Evolutionary conservation across 2,888 invertebrate species (phyloP).

Genomic region (Steromphala cineraria): DNA sequence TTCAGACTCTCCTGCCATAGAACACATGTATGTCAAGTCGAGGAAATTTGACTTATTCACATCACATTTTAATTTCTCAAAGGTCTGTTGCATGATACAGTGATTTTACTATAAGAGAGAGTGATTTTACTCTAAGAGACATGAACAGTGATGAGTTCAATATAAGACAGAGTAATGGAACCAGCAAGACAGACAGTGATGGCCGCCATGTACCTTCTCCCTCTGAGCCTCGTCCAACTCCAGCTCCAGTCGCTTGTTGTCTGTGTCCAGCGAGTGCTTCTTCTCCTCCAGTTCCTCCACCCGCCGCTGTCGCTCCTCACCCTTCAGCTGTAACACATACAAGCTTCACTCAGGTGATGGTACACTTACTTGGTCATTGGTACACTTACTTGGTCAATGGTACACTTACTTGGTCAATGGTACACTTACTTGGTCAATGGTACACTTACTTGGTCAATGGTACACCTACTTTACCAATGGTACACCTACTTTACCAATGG

Average conservation of each 20-base stretch:
- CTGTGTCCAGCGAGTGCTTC: constrained; percentile 48
- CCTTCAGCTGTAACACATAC: constrained; percentile 51
- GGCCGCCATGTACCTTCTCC: constrained; percentile 59
- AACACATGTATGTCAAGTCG: not conserved
- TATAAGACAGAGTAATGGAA: too few species aligned
- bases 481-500: too few species aligned
- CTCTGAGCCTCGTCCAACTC: constrained; percentile 63
- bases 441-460: too few species aligned
- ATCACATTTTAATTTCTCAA: not conserved
- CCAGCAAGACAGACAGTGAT: not conserved
- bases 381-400: not conserved
- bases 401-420: too few species aligned
- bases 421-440: too few species aligned
- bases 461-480: too few species aligned
- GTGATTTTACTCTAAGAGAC: too few species aligned
- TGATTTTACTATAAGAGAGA: too few species aligned
- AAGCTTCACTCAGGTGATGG: too few species aligned
- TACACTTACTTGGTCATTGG: not conserved
- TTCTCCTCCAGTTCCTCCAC: constrained; percentile 56
- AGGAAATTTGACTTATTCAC: not conserved
- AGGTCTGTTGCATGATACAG: too few species aligned
- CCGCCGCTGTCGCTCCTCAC: constrained; percentile 54
- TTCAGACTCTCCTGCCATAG: constrained; percentile 67
- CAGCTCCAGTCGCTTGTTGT: constrained; percentile 56
- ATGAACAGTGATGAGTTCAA: too few species aligned